phyloP scores from a whole-genome alignment of 2,113 vertebrate genomes.

The Hydropotes inermis region DNA sequence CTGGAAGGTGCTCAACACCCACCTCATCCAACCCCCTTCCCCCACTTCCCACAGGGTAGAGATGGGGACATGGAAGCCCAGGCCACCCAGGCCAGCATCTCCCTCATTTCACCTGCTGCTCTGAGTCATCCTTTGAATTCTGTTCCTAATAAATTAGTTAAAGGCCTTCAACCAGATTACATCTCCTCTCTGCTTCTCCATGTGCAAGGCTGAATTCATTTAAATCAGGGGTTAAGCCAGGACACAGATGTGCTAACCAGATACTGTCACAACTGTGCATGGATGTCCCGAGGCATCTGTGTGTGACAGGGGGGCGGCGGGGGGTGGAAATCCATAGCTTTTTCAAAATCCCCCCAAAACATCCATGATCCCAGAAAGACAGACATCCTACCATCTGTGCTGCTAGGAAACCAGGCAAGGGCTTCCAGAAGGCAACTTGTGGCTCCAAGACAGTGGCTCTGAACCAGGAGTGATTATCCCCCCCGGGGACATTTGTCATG shows the following conservation, averaged over 20 bases:
- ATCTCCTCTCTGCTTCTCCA: neutral
- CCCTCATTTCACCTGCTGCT: neutral
- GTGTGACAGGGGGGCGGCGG: fast-evolving
- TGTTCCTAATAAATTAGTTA: neutral
- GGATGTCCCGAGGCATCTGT: neutral
- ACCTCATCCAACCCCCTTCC: neutral
- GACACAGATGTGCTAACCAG: neutral
- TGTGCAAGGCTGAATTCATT: neutral
- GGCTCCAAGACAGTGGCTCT: neutral
- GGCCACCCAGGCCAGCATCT: neutral
- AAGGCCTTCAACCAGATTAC: neutral
- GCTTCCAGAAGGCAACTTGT: neutral
- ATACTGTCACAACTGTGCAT: neutral
- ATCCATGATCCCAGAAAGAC: neutral
- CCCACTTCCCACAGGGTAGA: neutral
- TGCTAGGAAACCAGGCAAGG: neutral
- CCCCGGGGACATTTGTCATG: neutral
- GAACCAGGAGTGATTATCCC: fast-evolving
- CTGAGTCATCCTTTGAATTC: neutral
- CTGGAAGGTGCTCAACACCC: neutral
- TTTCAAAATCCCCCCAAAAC: neutral
- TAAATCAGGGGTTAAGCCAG: neutral
- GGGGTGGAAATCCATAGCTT: neutral
- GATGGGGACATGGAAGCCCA: fast-evolving
- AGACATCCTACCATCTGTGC: neutral